Percentiles rank a stretch among this genome's conserved stretches.
phyloP scores from a whole-genome alignment of 2,888 invertebrate genomes.

The Leptinotarsa haldemani region DNA sequence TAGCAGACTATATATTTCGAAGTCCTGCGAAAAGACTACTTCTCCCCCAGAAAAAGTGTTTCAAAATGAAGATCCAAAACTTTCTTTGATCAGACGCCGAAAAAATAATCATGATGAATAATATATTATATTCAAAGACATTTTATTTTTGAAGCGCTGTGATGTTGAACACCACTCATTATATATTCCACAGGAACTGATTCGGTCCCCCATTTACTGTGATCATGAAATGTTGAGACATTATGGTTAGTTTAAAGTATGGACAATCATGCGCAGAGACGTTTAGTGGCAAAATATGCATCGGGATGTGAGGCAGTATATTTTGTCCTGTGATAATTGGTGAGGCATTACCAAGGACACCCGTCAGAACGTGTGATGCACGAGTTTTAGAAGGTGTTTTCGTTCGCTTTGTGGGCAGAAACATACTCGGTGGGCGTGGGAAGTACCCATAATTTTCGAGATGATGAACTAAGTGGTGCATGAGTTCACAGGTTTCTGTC shows the following conservation, averaged over 20 bases:
- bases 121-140: neutral
- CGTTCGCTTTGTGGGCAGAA: too few species aligned
- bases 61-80: neutral
- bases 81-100: too few species aligned
- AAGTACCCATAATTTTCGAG: too few species aligned
- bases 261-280: neutral
- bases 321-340: constrained; percentile 39
- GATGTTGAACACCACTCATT: neutral
- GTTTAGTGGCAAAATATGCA: too few species aligned
- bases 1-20: neutral
- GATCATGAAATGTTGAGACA: neutral
- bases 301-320: too few species aligned
- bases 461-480: too few species aligned
- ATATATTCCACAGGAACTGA: neutral
- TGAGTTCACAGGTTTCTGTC: too few species aligned
- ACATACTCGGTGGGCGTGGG: too few species aligned
- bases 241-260: neutral
- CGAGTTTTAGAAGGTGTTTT: too few species aligned
- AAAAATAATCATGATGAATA: neutral
- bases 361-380: too few species aligned
- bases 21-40: neutral
- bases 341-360: too few species aligned
- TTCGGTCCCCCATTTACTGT: neutral
- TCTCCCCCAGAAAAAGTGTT: neutral
- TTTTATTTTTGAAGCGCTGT: too few species aligned